phyloP scores from a whole-genome alignment of 2,113 vertebrate species.

The Lasiurus cinereus region DNA sequence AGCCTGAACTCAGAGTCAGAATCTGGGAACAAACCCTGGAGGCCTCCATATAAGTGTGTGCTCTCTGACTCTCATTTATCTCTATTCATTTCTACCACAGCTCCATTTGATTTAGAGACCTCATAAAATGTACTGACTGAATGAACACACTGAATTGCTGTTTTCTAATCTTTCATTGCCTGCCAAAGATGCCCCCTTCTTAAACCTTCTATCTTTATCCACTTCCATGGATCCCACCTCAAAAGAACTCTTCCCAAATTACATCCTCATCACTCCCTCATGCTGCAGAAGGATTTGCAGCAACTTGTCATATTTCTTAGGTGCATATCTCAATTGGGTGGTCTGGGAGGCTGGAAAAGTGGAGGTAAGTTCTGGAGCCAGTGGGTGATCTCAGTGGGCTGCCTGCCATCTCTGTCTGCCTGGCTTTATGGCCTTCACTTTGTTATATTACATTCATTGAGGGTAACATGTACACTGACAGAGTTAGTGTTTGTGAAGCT shows the following conservation, averaged over 20 bases:
- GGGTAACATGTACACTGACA: neutral
- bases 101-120: neutral
- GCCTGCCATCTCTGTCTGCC: too few species aligned
- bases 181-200: neutral
- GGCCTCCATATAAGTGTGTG: fast-evolving
- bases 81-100: neutral
- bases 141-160: neutral
- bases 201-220: neutral
- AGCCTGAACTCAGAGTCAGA: neutral
- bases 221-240: neutral
- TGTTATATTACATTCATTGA: neutral
- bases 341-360: neutral
- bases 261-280: neutral
- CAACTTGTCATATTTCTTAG: neutral
- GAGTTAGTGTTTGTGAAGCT: neutral
- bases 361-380: fast-evolving
- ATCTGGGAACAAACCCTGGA: fast-evolving
- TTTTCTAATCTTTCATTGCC: neutral
- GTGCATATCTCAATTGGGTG: fast-evolving
- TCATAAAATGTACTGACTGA: neutral
- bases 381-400: fast-evolving
- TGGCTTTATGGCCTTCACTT: neutral
- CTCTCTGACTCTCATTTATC: neutral
- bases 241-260: neutral
- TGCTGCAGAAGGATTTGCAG: fast-evolving